Base-by-base conservation (phyloP, 2,113 vertebrate species). In the Brienomyrus brachyistius region DNA sequence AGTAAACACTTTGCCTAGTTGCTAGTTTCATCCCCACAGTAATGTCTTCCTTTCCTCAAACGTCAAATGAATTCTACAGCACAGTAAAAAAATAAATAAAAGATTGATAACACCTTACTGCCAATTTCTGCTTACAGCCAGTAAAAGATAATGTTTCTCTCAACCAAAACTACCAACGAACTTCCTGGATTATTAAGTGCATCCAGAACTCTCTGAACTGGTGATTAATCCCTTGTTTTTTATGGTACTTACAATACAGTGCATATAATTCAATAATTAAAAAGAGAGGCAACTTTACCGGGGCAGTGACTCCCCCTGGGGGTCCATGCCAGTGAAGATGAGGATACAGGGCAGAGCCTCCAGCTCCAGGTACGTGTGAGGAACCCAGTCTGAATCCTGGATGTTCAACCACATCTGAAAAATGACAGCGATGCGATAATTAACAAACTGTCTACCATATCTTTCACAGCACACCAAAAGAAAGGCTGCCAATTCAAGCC, bases 261-360 rank as follows among this genome's bases (percentile, higher is more conserved):
- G 13, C 35, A 6, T 80, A 80, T 80, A 43, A 80, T 5, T 17
- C 2, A 19, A 80, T 40, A 80, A 80, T 48, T 84, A 10, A 48
- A 48, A 48, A 84, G 0, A 48, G 23, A 84, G 19, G 21, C 21
- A 8, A 48, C 82, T 47, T 48, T 62, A 96, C 98, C 98, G 97
- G 43, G 98, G 98, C 86, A 99, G 92, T 13, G 98, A 99, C 88
- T 99, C 98, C 21, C 98, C 98, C 1, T 97, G 97, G 0, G 97
- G 98, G 90, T 99, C 97, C 90, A 97, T 95, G 88, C 98, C 98
- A 77, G 97, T 97, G 90, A 98, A 96, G 92, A 99, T 98, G 45
- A 99, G 95, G 93, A 99, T 98, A 91, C 98, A 99, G 19, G 98
- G 98, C 90, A 99, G 95, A 43, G 98, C 98, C 93, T 99, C 98